Conservation (phyloP, 2,113 vertebrate genomes). For the Octodon degus region DNA sequence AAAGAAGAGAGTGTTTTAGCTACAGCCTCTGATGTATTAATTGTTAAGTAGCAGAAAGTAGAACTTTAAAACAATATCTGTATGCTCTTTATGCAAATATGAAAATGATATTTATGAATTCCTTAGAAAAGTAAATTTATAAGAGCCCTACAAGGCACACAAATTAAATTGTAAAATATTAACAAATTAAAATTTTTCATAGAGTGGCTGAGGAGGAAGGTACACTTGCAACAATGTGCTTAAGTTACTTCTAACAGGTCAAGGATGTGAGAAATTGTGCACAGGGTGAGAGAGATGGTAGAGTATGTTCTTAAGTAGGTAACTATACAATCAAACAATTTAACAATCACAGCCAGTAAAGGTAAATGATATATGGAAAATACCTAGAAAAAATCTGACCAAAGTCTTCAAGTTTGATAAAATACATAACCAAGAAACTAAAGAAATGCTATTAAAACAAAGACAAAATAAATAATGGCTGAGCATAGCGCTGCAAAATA, state of each 20-base stretch:
- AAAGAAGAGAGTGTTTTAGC: background rate
- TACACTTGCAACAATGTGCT: background rate
- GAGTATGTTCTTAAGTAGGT: background rate
- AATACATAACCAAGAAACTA: background rate
- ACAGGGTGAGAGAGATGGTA: background rate
- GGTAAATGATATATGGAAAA: background rate
- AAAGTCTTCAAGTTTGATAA: background rate
- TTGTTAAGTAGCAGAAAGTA: background rate
- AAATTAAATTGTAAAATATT: background rate
- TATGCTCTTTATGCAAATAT: background rate
- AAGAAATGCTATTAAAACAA: background rate
- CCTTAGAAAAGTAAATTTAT: background rate
- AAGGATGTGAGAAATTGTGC: background rate
- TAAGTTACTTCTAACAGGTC: background rate
- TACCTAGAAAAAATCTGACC: background rate
- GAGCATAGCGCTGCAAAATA: too few relatives aligned
- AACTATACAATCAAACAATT: background rate
- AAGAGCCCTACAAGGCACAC: background rate
- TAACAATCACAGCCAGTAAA: background rate
- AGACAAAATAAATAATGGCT: background rate
- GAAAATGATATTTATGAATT: background rate
- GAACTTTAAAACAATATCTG: background rate
- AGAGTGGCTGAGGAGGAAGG: background rate
- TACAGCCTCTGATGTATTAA: background rate
- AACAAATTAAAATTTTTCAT: background rate